These are phyloP conservation scores for Nesometra sesokonis DNA, from an alignment of 35 echinoderm and acorn worm genomes.

Conservation along the genomic window DNA sequence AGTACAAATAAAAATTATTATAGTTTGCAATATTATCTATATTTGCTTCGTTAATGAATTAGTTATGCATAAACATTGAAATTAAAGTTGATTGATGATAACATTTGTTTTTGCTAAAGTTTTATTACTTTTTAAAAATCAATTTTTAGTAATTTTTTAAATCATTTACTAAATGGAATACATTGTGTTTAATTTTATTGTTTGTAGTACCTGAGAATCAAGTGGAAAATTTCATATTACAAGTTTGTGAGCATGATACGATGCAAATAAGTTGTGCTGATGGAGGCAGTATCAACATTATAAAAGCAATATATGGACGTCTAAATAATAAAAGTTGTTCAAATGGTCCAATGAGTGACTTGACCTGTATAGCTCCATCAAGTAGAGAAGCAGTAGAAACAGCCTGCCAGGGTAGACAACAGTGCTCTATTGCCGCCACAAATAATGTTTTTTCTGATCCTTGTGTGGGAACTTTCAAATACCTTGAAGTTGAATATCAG, in stretches of 20 bases:
- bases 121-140: no score
- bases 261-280: neutral
- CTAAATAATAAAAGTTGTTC: neutral
- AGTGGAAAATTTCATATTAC: neutral
- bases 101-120: no score
- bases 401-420: slow-evolving; percentile 17
- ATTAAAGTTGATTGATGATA: no score
- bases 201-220: neutral
- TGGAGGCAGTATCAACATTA: neutral
- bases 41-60: no score
- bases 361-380: neutral
- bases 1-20: no score
- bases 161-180: neutral
- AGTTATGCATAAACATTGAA: no score
- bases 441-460: slow-evolving; percentile 54
- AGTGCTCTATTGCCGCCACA: slow-evolving; percentile 21
- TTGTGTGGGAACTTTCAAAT: slow-evolving; percentile 49
- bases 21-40: no score
- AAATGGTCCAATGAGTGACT: neutral
- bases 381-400: neutral
- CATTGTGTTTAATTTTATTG: neutral
- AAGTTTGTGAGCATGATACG: neutral
- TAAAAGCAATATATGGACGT: neutral
- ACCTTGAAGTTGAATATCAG: slow-evolving; percentile 35
- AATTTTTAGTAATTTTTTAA: no score